These are phyloP conservation scores for Megalops atlanticus DNA, from an alignment of 2,113 vertebrate genomes.

Conservation along the genomic window DNA sequence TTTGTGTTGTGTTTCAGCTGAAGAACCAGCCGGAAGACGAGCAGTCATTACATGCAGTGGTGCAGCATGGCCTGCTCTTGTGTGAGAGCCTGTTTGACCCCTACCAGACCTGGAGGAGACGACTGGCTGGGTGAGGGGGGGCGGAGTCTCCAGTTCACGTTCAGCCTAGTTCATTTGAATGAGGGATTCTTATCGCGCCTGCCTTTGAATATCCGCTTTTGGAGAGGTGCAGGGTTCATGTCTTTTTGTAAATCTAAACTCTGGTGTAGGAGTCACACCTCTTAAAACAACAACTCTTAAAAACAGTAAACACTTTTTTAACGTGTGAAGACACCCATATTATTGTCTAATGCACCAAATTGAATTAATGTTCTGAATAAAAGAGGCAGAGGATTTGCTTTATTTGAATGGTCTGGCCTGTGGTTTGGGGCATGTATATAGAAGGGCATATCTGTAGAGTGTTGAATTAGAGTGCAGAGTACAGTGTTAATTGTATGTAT, in stretches of 20 bases:
- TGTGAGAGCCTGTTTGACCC: conserved; percentile 92
- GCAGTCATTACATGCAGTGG: conserved; percentile 67
- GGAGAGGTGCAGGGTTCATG: neutral
- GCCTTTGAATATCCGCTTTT: neutral
- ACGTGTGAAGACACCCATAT: too few species aligned
- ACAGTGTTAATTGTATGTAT: conserved; percentile 15
- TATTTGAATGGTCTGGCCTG: too few species aligned
- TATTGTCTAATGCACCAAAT: too few species aligned
- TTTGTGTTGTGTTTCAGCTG: conserved; percentile 67
- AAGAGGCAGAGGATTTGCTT: too few species aligned
- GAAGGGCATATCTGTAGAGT: too few species aligned
- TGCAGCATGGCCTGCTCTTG: conserved; percentile 82
- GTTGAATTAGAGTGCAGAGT: too few species aligned
- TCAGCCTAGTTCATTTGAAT: neutral
- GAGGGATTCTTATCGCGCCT: neutral
- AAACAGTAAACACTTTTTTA: too few species aligned
- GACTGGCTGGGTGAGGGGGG: conserved; percentile 80
- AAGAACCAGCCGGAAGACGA: conserved; percentile 64
- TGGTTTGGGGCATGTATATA: too few species aligned
- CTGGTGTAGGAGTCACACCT: too few species aligned
- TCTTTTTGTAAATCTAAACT: neutral
- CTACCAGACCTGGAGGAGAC: conserved; percentile 91
- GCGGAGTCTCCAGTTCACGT: neutral
- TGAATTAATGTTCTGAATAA: too few species aligned
- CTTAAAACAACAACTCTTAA: too few species aligned